Evolutionary conservation across 2,888 invertebrate species (phyloP), one percentile per base, ranked within the genome.

Genomic region (Ectemnius continuus): DNA sequence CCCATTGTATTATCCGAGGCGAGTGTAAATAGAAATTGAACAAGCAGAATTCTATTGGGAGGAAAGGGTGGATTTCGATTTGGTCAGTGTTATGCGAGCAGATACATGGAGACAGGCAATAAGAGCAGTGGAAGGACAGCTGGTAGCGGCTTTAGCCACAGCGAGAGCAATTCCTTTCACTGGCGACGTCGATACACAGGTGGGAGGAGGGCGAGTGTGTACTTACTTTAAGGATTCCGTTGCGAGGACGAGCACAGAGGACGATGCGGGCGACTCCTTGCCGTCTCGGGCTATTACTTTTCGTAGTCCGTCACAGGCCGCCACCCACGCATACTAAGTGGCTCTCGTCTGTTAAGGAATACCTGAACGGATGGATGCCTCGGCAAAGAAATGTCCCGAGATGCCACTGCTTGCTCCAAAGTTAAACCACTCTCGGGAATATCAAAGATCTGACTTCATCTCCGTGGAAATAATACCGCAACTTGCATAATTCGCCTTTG

Each of bases 261-360:
- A 36, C 36, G 36, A 36, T 36, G 36, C 36, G 36, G 36, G 36
- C 36, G 36, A 36, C 36, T 36, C 36, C 36, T 56, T 76, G 73
- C 67, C 82, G 79, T 84, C 72, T 71, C 73, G 48, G 70, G 68
- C 81, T 85, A 86, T 83, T 83, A 80, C 83, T 80, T 86, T 83
- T 84, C 83, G 83, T 80, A 80, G 81, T 81, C 78, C 80, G 84
- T 84, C 83, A 83, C 75, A 66, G 66, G 76, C 71, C 67, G 78
- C 81, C 56, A 74, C 63, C 36, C 64, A 26, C 69, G 84, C 81
- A 84, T 84, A 83, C 70, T 70, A 78, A 84, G 26, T 70, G 61
- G 36, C 62, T 5, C n/a, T 16, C 60, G 68, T 18, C 73, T 73
- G 73, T 73, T 70, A 78, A 68, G 69, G 79, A 80, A 83, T 84